A percentile compares a stretch with the other conserved stretches of the same genome.
Conservation (phyloP, 2,797 vertebrate genomes). For the Delichon dasypus region DNA sequence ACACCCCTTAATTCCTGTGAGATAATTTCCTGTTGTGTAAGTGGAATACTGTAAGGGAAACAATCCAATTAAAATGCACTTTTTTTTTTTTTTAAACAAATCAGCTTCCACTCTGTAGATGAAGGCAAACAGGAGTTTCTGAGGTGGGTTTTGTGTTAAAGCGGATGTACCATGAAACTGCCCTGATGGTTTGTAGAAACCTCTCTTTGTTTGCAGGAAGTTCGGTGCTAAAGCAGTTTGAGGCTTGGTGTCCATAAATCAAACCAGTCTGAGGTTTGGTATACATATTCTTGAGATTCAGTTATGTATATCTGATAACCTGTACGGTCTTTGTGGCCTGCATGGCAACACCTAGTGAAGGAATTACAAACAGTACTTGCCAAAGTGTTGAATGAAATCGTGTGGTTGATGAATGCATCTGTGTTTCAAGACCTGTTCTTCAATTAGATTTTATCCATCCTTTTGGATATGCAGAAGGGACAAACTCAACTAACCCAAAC, state of each 20-base stretch:
- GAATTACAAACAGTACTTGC: not conserved
- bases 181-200: not conserved
- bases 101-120: not conserved
- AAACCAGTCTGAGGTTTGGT: not conserved
- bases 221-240: not conserved
- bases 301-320: not conserved
- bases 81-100: accelerated
- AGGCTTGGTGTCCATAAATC: not conserved
- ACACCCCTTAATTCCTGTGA: not conserved
- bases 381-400: not conserved
- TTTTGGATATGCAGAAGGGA: not conserved
- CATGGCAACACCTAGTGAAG: not conserved
- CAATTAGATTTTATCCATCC: not conserved
- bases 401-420: not conserved
- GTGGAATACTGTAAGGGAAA: not conserved
- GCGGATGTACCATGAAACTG: not conserved
- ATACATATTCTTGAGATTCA: not conserved
- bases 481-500: not conserved
- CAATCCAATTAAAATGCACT: accelerated
- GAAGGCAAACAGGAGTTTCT: not conserved
- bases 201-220: not conserved
- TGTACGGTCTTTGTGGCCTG: not conserved
- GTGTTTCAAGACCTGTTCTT: not conserved
- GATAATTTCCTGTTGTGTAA: not conserved
- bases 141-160: not conserved